Base-by-base conservation (phyloP, 2,888 invertebrate genomes). In the Sipha maydis region DNA sequence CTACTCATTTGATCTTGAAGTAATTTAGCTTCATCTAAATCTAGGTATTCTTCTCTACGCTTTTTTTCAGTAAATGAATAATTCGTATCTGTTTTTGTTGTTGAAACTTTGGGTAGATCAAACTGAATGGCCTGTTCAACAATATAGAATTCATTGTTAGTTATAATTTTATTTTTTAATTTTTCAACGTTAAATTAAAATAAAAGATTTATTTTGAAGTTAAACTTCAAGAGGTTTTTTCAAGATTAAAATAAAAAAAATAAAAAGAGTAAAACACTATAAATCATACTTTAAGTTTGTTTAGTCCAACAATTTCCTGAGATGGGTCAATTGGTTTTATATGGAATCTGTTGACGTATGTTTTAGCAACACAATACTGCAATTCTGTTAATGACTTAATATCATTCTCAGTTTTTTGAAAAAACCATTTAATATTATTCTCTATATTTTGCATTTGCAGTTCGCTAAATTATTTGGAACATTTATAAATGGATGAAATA, bases 401-500 rank as follows among this genome's bases (percentile, higher is more conserved):
- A 54, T 89, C 82, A 69, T 69, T 54, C 14, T 80, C 73, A 69
- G 34, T 67, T 28, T 61, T 73, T 4, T 80, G n/a, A 11, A 82
- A 9, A 82, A 89, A 90, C 17, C 89, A 61, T 3, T 88, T 61
- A 19, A 90, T 86, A 76, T 90, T 90, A 31, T 89, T 85, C 69
- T 90, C 90, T 38, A 91, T 90, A 34, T 90, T 90, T 71, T 89
- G 75, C 8, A 90, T 90, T 91, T 91, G 89, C 69, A 90, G 90
- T 19, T 83, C 71, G 82, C 89, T 73, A 85, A 76, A 89, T 76
- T 88, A 88, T 76, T 86, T 80, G 54, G 86, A 80, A 28, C 82
- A 89, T 17, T 82, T 82, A 61, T 89, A 86, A 38, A 89, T 38
- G 8, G 56, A n/a, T 17, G 83, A 84, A 9, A 83, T 67, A 56